Evolutionary conservation across 1,140 invertebrate genomes (phyloP), one percentile per base, ranked within the genome.

Genomic region (Trachelipus rathkii): DNA sequence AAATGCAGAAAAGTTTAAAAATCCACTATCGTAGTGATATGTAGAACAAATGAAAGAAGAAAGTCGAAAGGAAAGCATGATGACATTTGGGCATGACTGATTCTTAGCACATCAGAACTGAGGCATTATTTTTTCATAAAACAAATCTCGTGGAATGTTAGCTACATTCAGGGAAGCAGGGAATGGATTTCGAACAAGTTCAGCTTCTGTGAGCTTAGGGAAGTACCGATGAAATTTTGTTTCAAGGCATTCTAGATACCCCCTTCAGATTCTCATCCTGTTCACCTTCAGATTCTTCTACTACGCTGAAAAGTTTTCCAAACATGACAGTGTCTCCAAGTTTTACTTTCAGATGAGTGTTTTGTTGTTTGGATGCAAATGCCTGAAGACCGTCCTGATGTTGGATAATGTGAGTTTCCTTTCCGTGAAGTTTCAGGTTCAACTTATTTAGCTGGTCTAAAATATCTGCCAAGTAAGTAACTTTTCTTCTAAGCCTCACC

Each of bases 271-370:
- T 44, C 21, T 74, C 4, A 78, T 75, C 44, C 13, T 78, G 50
- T 72, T 75, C 46, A 60, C 68, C 45, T 67, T 71, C 46, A 78
- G 76, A 72, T 44, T 74, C 78, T 19, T 73, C 73, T 72, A 72
- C 45, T 73, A 78, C 78, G 44, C 15, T 44, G 13, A 33, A 71
- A 24, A 78, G 76, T 68, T 72, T 78, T 75, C 75, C 75, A 78
- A 75, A 77, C 76, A 75, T 79, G 45, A 73, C 69, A 50, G 67
- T 77, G 70, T 78, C 75, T 44, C 78, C 78, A 75, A 75, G 69
- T 45, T 78, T 71, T 66, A 74, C 23, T 74, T 79, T 79, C 44
- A 24, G 71, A 43, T 46, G 60, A 23, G 44, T 77, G 67, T 73
- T 73, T 44, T 73, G 60, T 10, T 74, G 75, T 68, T 79, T 79